Evolutionary conservation across 2,113 vertebrate species (phyloP), one percentile per base, ranked within the genome.

Genomic region (Speoplatyrhinus poulsoni): DNA sequence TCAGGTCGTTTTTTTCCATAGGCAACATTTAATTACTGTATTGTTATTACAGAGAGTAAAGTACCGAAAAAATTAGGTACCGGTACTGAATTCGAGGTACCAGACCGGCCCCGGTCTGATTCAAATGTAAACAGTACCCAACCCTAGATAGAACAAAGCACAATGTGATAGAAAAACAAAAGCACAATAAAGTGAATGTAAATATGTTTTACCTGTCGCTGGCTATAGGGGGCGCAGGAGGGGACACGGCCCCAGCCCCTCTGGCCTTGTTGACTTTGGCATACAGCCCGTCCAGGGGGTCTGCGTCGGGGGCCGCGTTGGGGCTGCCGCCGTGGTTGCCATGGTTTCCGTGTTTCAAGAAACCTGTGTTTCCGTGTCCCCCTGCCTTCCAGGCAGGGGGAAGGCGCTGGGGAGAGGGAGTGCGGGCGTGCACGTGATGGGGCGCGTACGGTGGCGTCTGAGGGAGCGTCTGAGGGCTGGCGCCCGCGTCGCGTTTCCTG

Each of bases 181-280:
- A 3, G 15, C 53, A 55, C 53, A 56, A 13, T 56, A 10, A 15
- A 11, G 2, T 16, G 4, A 5, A n/a, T 17, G 55, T 10, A 26
- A 10, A 0, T 1, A 13, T 6, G 0, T 4, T 75, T 92, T 93
- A 98, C 98, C 96, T 95, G 90, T 98, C 95, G 82, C 52, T 80
- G 54, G 76, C 77, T 53, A 69, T 4, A 6, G 92, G 79, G 75
- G 90, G 33, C 46, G 85, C 92, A 3, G 92, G 90, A 60, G 95
- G 77, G 7, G 85, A 83, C 0, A 75, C 12, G 0, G 80, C 19
- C 48, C 73, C 86, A 9, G 72, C 67, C 59, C 66, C 93, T 75
- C 93, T 93, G 6, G 94, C 94, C 86, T 98, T 98, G 91, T 97
- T 98, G 92, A 99, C 94, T 88, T 97, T 98, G 81, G 96, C 97